Percentiles rank a stretch among this genome's conserved stretches.
These are phyloP conservation scores for Antechinus stuartii DNA, from an alignment of 2,113 vertebrate genomes.

Conservation along the genomic window DNA sequence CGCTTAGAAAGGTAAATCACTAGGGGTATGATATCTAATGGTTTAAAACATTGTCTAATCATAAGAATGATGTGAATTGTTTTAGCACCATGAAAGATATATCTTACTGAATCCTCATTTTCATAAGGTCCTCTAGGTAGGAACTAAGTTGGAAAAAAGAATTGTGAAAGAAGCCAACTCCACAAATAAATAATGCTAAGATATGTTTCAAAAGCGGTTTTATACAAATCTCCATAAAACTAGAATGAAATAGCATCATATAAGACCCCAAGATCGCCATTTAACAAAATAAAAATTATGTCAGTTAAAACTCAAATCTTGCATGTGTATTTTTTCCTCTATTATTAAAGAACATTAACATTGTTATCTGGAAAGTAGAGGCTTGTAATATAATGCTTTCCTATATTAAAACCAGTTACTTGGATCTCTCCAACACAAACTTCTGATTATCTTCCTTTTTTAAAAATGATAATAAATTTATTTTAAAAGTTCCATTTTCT, in stretches of 20 bases:
- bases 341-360: constrained; percentile 99
- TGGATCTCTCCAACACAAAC: constrained; percentile 96
- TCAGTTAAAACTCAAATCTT: constrained; percentile 86
- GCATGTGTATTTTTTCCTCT: constrained; percentile 92
- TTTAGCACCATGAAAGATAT: neutral
- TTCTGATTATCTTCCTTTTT: constrained; percentile 96
- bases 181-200: neutral
- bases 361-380: constrained; percentile 99
- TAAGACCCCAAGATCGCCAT: neutral
- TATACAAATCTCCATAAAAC: neutral
- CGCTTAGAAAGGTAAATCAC: neutral
- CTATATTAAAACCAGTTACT: constrained; percentile 95
- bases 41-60: neutral
- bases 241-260: neutral
- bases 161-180: neutral
- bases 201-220: neutral
- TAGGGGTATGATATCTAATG: neutral
- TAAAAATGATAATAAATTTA: constrained; percentile 25
- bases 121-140: neutral
- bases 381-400: constrained; percentile 98
- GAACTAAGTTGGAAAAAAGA: neutral
- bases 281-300: neutral
- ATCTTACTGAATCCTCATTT: neutral
- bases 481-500: neutral
- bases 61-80: neutral